A percentile compares a stretch with the other conserved stretches of the same genome.
Evolutionary conservation across 2,888 invertebrate genomes (phyloP).

Genomic region (Drosophila quinaria): DNA sequence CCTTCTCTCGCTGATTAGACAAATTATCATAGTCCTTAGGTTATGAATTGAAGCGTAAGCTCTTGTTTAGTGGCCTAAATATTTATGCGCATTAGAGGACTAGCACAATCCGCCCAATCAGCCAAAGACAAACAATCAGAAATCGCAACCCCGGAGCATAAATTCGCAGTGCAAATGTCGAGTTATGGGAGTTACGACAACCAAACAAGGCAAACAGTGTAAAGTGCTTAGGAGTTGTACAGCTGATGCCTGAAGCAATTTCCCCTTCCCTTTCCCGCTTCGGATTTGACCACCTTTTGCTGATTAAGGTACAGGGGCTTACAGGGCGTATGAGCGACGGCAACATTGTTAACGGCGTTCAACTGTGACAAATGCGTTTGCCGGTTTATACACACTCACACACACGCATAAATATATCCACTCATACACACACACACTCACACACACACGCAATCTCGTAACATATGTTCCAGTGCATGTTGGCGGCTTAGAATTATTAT

Average conservation of each 20-base stretch:
- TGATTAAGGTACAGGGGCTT: slow-evolving; percentile 66
- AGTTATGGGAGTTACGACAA: background rate
- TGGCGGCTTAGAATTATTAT: slow-evolving; percentile 76
- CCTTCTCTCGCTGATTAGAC: slow-evolving; percentile 10
- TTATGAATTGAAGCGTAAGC: slow-evolving; percentile 12
- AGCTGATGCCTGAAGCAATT: slow-evolving; percentile 31
- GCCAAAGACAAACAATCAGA: slow-evolving; percentile 67
- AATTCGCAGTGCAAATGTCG: slow-evolving; percentile 31
- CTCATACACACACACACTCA: slow-evolving; percentile 2
- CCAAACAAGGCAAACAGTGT: slow-evolving; percentile 26
- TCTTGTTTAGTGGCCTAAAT: slow-evolving; percentile 20
- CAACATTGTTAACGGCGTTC: slow-evolving; percentile 74
- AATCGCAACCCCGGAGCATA: slow-evolving; percentile 49
- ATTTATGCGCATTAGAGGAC: slow-evolving; percentile 19
- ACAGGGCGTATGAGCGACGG: slow-evolving; percentile 53
- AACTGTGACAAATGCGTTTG: slow-evolving; percentile 78
- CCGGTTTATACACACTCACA: slow-evolving; percentile 59
- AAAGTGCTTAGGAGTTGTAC: slow-evolving; percentile 50
- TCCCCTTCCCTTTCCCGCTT: background rate
- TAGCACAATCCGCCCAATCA: slow-evolving; percentile 61
- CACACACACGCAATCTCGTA: slow-evolving; percentile 36
- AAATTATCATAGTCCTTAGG: slow-evolving; percentile 21
- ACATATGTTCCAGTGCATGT: slow-evolving; percentile 72
- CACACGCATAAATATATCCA: slow-evolving; percentile 9
- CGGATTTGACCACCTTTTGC: slow-evolving; percentile 41